A percentile compares a stretch with the other conserved stretches of the same genome.
Evolutionary conservation across 1,140 invertebrate species (phyloP).

Genomic region (Pseudachorutes palmiensis): DNA sequence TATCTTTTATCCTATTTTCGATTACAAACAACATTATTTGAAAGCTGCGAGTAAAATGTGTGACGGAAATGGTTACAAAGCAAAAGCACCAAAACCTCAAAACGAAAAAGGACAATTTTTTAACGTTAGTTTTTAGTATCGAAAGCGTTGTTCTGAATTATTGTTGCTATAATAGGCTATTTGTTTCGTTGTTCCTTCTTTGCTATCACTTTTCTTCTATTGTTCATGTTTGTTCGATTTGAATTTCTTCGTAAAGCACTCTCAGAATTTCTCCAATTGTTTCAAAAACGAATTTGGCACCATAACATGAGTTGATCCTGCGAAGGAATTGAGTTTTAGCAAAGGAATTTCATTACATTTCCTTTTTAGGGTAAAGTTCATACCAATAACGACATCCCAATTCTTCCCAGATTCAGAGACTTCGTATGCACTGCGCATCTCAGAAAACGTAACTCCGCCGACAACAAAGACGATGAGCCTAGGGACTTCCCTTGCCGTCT

Average conservation of each 20-base stretch:
- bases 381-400: constrained; percentile 97
- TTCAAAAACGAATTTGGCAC: constrained; percentile 91
- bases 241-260: neutral
- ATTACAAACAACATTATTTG: too few relatives aligned
- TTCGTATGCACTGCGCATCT: constrained; percentile 96
- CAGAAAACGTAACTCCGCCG: constrained; percentile 91
- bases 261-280: constrained; percentile 47
- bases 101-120: too few relatives aligned
- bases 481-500: constrained; percentile 50
- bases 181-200: neutral
- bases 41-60: too few relatives aligned
- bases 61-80: neutral
- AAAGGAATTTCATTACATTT: neutral
- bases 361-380: constrained; percentile 35
- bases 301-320: constrained; percentile 85
- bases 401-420: constrained; percentile 91
- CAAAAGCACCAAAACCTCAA: too few relatives aligned
- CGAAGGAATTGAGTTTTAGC: constrained; percentile 34
- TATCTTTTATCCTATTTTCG: too few relatives aligned
- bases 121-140: too few relatives aligned
- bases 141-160: too few relatives aligned
- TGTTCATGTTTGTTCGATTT: neutral
- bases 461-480: constrained; percentile 93
- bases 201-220: neutral
- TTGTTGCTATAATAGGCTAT: neutral